These are phyloP conservation scores for Nomada lathburiana DNA, from an alignment of 2,888 invertebrate species.

Conservation along the genomic window DNA sequence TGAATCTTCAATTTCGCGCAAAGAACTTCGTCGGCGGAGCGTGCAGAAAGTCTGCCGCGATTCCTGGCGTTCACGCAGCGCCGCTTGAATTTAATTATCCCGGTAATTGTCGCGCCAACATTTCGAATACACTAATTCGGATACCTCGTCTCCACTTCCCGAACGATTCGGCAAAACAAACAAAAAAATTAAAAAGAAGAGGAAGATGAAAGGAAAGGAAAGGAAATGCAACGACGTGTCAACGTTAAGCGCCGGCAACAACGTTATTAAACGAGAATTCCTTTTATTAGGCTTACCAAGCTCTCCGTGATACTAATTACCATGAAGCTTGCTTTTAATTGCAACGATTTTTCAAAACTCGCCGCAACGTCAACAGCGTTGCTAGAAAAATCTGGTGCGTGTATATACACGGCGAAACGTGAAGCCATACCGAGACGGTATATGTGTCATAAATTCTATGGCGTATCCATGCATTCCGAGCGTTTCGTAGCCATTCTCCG, in stretches of 20 bases:
- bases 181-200: neutral
- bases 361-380: slow-evolving; percentile 37
- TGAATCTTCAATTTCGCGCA: slow-evolving; percentile 2
- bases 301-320: slow-evolving; percentile 21
- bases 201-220: too few species aligned
- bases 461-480: slow-evolving; percentile 71
- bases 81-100: slow-evolving; percentile 29
- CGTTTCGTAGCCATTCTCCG: slow-evolving; percentile 72
- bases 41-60: neutral
- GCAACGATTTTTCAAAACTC: slow-evolving; percentile 61
- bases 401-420: neutral
- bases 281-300: slow-evolving; percentile 7
- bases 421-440: slow-evolving; percentile 54
- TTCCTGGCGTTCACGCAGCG: neutral
- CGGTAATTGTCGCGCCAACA: slow-evolving; percentile 26
- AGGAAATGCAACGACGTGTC: neutral
- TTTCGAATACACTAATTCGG: too few species aligned
- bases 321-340: slow-evolving; percentile 50
- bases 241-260: slow-evolving; percentile 1
- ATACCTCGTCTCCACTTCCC: neutral
- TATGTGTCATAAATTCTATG: slow-evolving; percentile 69
- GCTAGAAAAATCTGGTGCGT: slow-evolving; percentile 28
- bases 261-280: slow-evolving; percentile 33
- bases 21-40: neutral
- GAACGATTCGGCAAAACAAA: neutral